A percentile compares a stretch with the other conserved stretches of the same genome.
These are phyloP conservation scores for Thereva unica DNA, from an alignment of 2,888 invertebrate genomes.

Conservation along the genomic window DNA sequence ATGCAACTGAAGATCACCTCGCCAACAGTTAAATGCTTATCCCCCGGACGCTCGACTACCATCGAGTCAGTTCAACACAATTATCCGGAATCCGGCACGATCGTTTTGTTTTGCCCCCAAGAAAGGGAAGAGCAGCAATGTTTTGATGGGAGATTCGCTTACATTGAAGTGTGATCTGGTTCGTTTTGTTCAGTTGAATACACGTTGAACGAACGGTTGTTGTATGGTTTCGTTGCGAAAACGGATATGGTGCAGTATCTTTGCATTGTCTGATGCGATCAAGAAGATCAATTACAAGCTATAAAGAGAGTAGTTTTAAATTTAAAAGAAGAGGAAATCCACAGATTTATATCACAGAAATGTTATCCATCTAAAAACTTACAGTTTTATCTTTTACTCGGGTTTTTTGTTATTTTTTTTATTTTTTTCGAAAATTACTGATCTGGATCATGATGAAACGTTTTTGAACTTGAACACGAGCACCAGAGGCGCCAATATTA, in stretches of 20 bases:
- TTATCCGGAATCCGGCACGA: constrained; percentile 31
- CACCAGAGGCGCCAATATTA: too few relatives aligned
- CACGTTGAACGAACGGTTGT: constrained; percentile 18
- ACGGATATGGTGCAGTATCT: constrained; percentile 34
- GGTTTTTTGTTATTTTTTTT: too few relatives aligned
- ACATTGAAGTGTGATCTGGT: constrained; percentile 28
- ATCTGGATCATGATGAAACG: too few relatives aligned
- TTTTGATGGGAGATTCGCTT: constrained; percentile 30
- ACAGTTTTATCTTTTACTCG: too few relatives aligned
- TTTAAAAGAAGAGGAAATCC: constrained; percentile 24
- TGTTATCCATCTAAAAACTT: constrained; percentile 22
- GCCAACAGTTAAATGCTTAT: background rate
- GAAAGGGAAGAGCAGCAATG: constrained; percentile 6
- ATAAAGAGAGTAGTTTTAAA: constrained; percentile 12
- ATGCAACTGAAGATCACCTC: constrained; percentile 19
- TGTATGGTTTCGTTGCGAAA: constrained; percentile 29
- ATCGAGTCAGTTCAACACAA: constrained; percentile 12
- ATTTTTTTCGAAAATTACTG: too few relatives aligned
- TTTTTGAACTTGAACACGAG: too few relatives aligned
- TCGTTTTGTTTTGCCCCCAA: constrained; percentile 22
- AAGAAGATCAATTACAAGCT: constrained; percentile 34
- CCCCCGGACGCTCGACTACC: background rate
- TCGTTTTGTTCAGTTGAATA: constrained; percentile 33
- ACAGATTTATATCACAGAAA: constrained; percentile 30
- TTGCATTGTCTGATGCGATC: constrained; percentile 29